These are phyloP conservation scores for Iguana delicatissima DNA, from an alignment of 2,797 vertebrate genomes.

Conservation along the genomic window DNA sequence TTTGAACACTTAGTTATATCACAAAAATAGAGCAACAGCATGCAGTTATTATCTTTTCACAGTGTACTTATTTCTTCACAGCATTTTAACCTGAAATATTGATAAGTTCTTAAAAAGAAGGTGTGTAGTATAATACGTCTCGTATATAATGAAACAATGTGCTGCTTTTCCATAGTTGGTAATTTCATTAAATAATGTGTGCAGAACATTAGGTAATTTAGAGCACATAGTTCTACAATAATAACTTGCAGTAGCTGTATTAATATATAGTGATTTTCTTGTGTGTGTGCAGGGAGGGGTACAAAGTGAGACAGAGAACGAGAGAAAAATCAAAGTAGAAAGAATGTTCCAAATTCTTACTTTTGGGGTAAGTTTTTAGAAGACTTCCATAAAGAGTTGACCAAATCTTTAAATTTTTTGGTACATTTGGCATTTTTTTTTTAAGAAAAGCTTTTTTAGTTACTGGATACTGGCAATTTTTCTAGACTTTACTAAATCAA, in stretches of 20 bases:
- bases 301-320: background rate
- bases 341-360: background rate
- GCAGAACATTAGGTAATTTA: background rate
- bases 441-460: background rate
- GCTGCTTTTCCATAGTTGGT: background rate
- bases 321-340: background rate
- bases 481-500: background rate
- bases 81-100: background rate
- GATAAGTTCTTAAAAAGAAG: background rate
- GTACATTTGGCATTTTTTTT: background rate
- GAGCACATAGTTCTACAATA: background rate
- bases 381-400: background rate
- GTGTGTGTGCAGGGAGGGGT: background rate
- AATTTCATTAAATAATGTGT: background rate
- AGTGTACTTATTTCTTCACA: background rate
- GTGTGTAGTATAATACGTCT: background rate
- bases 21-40: too few relatives aligned
- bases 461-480: background rate
- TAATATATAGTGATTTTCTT: background rate
- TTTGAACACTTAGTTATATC: background rate
- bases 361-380: background rate
- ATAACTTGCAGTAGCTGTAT: background rate
- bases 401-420: background rate
- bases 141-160: background rate
- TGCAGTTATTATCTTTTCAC: background rate